Conservation (phyloP, 2,888 invertebrate species). For the Buathra laborator region DNA sequence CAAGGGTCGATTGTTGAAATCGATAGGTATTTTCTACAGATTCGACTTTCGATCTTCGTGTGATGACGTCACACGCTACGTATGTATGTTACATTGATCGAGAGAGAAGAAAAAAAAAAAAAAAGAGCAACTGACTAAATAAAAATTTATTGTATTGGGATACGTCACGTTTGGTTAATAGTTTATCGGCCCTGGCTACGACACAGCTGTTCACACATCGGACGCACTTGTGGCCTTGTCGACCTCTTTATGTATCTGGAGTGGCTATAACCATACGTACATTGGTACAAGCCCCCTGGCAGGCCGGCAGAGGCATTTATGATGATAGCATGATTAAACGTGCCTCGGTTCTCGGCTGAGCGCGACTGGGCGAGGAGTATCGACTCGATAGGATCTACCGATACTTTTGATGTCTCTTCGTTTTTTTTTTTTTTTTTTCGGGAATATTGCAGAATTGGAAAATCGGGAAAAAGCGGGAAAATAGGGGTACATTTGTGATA, state of each 20-base stretch:
- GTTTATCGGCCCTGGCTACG: conserved; percentile 55
- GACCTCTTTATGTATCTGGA: conserved; percentile 32
- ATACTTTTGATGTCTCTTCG: conserved; percentile 19
- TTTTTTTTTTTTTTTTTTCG: neutral
- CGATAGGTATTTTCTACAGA: no score
- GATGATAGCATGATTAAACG: conserved; percentile 36
- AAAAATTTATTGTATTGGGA: conserved; percentile 24
- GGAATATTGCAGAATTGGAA: neutral
- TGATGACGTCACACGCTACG: neutral
- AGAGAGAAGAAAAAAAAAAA: neutral
- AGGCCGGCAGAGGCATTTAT: conserved; percentile 4
- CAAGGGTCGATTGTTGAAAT: no score
- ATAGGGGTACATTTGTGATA: neutral
- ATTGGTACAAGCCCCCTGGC: neutral
- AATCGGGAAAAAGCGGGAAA: neutral
- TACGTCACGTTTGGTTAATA: conserved; percentile 39
- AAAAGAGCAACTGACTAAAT: conserved; percentile 53
- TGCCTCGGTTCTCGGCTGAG: conserved; percentile 6
- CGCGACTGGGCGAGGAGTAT: conserved; percentile 32
- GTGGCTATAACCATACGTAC: neutral
- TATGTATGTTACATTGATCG: neutral
- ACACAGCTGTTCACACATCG: conserved; percentile 78
- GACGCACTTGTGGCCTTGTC: conserved; percentile 79
- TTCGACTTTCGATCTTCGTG: neutral
- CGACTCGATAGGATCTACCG: neutral